These are phyloP conservation scores for Diabrotica virgifera DNA, from an alignment of 1,140 invertebrate genomes.

Conservation along the genomic window DNA sequence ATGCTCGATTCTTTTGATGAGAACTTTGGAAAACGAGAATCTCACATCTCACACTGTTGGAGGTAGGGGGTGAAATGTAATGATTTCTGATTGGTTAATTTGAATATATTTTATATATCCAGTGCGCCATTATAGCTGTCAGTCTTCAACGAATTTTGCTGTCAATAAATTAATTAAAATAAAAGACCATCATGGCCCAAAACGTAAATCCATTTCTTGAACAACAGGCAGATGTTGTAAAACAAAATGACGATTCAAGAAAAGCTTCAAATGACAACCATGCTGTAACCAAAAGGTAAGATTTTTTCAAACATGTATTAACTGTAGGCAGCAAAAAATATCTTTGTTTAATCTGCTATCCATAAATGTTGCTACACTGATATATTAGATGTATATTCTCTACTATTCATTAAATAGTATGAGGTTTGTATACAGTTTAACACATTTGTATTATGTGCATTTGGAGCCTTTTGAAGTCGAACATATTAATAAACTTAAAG, in stretches of 20 bases:
- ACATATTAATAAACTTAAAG: too few species aligned
- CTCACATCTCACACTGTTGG: too few species aligned
- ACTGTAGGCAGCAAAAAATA: too few species aligned
- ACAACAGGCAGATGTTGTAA: slow-evolving; percentile 61
- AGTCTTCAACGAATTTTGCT: slow-evolving; percentile 17
- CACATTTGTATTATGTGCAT: too few species aligned
- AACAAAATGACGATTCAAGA: slow-evolving; percentile 70
- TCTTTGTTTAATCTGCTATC: background rate
- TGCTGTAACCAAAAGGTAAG: slow-evolving; percentile 81
- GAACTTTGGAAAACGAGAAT: too few species aligned
- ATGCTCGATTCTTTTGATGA: too few species aligned
- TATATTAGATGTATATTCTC: too few species aligned
- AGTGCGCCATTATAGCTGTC: slow-evolving; percentile 6
- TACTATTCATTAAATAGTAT: too few species aligned
- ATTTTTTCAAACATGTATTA: too few species aligned
- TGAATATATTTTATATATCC: slow-evolving; percentile 5
- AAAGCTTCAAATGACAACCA: slow-evolving; percentile 75
- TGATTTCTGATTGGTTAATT: slow-evolving; percentile 10
- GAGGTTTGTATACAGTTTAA: background rate
- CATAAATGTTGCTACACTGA: too few species aligned
- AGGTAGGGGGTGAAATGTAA: too few species aligned
- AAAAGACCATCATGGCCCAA: slow-evolving; percentile 64
- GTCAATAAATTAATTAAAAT: slow-evolving; percentile 7
- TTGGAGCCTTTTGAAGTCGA: too few species aligned
- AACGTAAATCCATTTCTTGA: slow-evolving; percentile 77